Evolutionary conservation across 2,888 invertebrate species (phyloP).

Genomic region (Micropterix aruncella): DNA sequence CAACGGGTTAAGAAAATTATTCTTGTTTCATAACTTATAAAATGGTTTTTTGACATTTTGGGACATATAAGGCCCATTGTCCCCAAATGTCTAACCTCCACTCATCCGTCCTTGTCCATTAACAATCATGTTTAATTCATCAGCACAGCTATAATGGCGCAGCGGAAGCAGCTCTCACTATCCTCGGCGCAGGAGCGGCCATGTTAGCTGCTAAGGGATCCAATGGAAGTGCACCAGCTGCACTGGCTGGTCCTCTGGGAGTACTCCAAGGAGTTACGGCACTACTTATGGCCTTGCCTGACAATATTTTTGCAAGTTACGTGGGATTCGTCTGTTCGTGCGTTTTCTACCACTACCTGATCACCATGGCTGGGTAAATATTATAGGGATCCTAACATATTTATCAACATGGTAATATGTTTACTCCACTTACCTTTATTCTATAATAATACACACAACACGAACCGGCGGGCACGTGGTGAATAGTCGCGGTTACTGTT

Average conservation of each 20-base stretch:
- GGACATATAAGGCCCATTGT: no score
- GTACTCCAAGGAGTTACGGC: conserved; percentile 29
- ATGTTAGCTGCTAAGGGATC: conserved; percentile 19
- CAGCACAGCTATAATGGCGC: conserved; percentile 40
- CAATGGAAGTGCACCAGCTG: conserved; percentile 27
- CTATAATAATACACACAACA: no score
- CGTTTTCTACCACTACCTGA: conserved; percentile 53
- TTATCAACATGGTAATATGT: no score
- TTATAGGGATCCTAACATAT: background rate
- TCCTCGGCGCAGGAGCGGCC: conserved; percentile 38
- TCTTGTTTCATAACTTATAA: no score
- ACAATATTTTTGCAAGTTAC: conserved; percentile 30
- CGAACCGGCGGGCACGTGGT: no score
- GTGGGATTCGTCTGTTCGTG: conserved; percentile 49
- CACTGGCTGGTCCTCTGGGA: conserved; percentile 32
- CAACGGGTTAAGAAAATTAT: no score
- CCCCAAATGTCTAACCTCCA: no score
- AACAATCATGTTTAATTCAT: background rate
- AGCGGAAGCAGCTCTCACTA: conserved; percentile 52
- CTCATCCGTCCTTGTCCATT: no score
- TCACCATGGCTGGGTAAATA: conserved; percentile 40
- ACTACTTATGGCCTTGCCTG: conserved; percentile 14
- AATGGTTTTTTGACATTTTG: no score
- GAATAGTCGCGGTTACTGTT: no score
- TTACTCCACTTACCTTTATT: no score